Conservation (phyloP, 1,140 invertebrate genomes). For the Camponotus vicinus region DNA sequence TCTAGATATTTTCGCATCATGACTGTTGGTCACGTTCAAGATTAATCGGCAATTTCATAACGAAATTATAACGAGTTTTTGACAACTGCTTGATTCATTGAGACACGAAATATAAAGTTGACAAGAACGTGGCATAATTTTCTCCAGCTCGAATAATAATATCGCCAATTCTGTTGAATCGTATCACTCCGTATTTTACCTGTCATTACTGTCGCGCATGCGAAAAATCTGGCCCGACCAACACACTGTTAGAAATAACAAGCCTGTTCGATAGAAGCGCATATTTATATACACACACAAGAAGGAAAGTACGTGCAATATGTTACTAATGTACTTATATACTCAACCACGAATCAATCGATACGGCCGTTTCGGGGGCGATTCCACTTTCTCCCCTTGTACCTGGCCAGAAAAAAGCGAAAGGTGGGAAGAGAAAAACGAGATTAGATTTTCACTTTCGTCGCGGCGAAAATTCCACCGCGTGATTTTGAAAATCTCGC, state of each 20-base stretch:
- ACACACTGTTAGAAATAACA: not conserved
- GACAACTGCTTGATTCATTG: too few species aligned
- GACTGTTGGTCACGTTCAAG: too few species aligned
- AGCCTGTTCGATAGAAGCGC: not conserved
- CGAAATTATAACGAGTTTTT: too few species aligned
- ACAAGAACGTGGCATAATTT: too few species aligned
- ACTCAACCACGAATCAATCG: slow-evolving; percentile 18
- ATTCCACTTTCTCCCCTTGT: slow-evolving; percentile 11
- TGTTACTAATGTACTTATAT: not conserved
- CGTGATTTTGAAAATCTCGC: slow-evolving; percentile 37
- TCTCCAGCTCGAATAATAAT: too few species aligned
- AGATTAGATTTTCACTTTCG: slow-evolving; percentile 34
- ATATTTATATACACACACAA: not conserved
- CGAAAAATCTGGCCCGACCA: too few species aligned
- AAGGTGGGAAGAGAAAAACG: not conserved
- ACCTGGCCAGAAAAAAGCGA: not conserved
- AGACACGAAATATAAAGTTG: too few species aligned
- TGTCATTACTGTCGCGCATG: too few species aligned
- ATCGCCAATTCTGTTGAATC: too few species aligned
- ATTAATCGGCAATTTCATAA: too few species aligned
- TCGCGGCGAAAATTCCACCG: not conserved
- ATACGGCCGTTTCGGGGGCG: slow-evolving; percentile 20
- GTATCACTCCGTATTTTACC: too few species aligned
- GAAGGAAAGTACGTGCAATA: not conserved
- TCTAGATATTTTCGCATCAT: too few species aligned